Base-by-base conservation (phyloP, 2,888 invertebrate genomes). In the Alcis repandata region DNA sequence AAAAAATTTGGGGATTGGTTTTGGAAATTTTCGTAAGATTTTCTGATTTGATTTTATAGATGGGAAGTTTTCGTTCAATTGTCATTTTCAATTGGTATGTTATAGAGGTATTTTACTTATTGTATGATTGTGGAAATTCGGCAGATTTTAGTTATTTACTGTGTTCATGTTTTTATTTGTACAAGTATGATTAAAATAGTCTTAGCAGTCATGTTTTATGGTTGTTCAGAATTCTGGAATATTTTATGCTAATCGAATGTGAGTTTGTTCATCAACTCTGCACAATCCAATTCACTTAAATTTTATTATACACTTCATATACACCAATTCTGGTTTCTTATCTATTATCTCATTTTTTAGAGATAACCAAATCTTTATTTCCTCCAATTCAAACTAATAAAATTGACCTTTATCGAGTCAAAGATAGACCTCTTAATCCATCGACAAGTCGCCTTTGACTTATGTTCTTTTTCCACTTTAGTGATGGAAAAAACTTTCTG, bases 331-430 rank as follows among this genome's bases (percentile, higher is more conserved):
- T 72, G 73, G 73, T 78, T 77, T 72, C 77, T 84, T 89, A 90
- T 91, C 91, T 85, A 60, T 74, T 85, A 90, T 89, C 89, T 85
- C 83, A 87, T 89, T 89, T 88, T 82, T 86, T 78, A 81, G 78
- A 88, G 90, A 90, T 90, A 90, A 83, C 77, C 76, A 74, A 74
- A 82, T 81, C 78, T 79, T 79, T 79, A 79, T 80, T 75, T 74
- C 75, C 65, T 70, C 63, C 71, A 72, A 72, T 67, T 75, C 73
- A 67, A 77, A 76, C 69, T 60, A 59, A 80, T 74, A 74, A 58
- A 76, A 75, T 70, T 48, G 79, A 52, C 68, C 74, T 74, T 75
- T 83, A 80, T 64, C 41, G 11, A 40, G 36, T 74, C 71, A 51
- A 8, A 19, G 58, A 80, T 86, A 87, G 77, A 78, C 68, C 64